Evolutionary conservation across 1,140 invertebrate genomes (phyloP).

Genomic region (Drosophila carrolli): DNA sequence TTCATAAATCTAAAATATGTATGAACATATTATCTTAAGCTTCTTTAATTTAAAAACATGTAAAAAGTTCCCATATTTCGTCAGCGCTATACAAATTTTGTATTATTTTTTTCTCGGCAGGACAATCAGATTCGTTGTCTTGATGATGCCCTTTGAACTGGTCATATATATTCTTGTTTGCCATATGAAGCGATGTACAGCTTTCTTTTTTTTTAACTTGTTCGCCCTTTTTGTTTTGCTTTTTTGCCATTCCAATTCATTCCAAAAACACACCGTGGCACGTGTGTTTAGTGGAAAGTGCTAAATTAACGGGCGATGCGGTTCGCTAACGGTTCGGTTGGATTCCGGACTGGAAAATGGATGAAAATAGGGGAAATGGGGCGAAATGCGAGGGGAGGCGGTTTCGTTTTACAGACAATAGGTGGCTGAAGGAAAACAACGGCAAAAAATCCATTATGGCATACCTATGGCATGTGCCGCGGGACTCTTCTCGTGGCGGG

Average conservation of each 20-base stretch:
- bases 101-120: background rate
- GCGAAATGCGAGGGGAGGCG: constrained; percentile 30
- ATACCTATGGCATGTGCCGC: constrained; percentile 55
- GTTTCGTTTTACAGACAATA: constrained; percentile 70
- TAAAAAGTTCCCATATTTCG: too few relatives aligned
- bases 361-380: constrained; percentile 2
- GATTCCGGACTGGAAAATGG: constrained; percentile 5
- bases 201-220: constrained; percentile 12
- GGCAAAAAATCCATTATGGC: constrained; percentile 61
- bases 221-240: background rate
- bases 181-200: constrained; percentile 8
- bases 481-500: constrained; percentile 19
- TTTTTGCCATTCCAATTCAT: constrained; percentile 12
- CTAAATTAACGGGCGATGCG: constrained; percentile 48
- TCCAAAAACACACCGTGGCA: constrained; percentile 18
- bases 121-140: constrained; percentile 8
- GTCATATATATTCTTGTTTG: constrained; percentile 6
- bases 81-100: too few relatives aligned
- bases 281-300: constrained; percentile 41
- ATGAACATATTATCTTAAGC: too few relatives aligned
- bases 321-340: constrained; percentile 20
- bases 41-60: too few relatives aligned
- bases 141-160: constrained; percentile 11
- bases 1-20: too few relatives aligned
- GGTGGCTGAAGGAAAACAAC: constrained; percentile 45